Evolutionary conservation across 2,888 invertebrate genomes (phyloP), one percentile per base, ranked within the genome.

Genomic region (Pseudolycoriella hygida): DNA sequence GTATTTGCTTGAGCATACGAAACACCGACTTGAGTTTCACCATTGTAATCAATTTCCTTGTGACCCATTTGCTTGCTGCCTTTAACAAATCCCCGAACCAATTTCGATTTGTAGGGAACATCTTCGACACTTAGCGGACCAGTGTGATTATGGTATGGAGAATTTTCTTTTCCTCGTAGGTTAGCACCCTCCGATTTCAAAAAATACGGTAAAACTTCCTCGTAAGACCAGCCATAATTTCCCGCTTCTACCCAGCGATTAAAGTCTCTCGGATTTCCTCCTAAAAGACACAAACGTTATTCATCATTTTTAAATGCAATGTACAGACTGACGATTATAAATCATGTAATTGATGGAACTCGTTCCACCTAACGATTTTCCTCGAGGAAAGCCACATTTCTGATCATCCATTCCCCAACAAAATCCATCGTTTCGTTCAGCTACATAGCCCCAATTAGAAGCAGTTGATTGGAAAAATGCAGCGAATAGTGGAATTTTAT

Each of bases 171-270:
- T 1, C 71, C 67, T 3, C 58, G 59, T 14, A 73, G 66, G 38
- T 59, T 53, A 34, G 72, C 68, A 48, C 59, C 66, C 56, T 80
- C 80, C 1, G 75, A 72, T 60, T 76, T 74, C 47, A 68, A 63
- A 52, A 69, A 79, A 55, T 77, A 76, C 32, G 71, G 68, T 31
- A 76, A 51, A 1, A 77, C 71, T 1, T 77, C 74, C 0, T 66
- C 55, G 53, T 75, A 77, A 2, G 79, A 71, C 86, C 86, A 86
- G 39, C 83, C 83, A 3, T 68, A 65, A 55, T 83, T 84, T 2
- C 84, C 85, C 14, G 70, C 68, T 0, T 63, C 67, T 1, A 73
- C 76, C 75, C 87, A 60, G 53, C 69, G 64, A 55, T 87, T 78
- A 64, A 80, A 87, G 56, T 87, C 83, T 6, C 67, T 62, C 2